Evolutionary conservation across 2,113 vertebrate species (phyloP).

Genomic region (Coturnix japonica): DNA sequence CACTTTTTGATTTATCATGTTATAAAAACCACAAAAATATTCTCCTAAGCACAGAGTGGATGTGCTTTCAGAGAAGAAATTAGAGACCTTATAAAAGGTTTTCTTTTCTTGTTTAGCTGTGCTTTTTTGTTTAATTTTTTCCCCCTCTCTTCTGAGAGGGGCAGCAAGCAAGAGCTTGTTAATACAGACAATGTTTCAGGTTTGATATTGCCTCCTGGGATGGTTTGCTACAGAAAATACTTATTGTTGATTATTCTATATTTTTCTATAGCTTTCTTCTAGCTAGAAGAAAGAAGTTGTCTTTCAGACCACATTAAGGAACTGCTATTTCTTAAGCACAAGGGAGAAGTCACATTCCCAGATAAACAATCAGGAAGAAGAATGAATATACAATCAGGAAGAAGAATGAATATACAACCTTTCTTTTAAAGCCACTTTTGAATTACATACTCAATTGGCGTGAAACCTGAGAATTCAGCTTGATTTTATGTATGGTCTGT

Average conservation of each 20-base stretch:
- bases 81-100: slow-evolving; percentile 3
- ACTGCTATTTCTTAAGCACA: slow-evolving; percentile 29
- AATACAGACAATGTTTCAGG: slow-evolving; percentile 50
- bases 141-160: neutral
- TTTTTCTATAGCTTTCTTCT: slow-evolving; percentile 24
- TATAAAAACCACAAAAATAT: neutral
- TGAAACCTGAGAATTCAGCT: slow-evolving; percentile 26
- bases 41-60: neutral
- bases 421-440: slow-evolving; percentile 2
- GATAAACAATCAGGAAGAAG: slow-evolving; percentile 15
- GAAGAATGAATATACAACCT: slow-evolving; percentile 3
- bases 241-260: slow-evolving; percentile 42
- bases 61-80: slow-evolving; percentile 13
- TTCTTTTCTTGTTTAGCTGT: neutral
- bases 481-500: neutral
- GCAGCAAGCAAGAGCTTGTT: neutral
- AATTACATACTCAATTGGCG: slow-evolving; percentile 34
- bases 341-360: slow-evolving; percentile 47
- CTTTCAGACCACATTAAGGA: slow-evolving; percentile 49
- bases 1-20: slow-evolving; percentile 15
- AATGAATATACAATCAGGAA: neutral
- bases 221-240: neutral
- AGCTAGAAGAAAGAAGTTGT: neutral
- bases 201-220: slow-evolving; percentile 36
- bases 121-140: neutral